phyloP scores from a whole-genome alignment of 1,140 invertebrate genomes.

The Polypedilum pembai region DNA sequence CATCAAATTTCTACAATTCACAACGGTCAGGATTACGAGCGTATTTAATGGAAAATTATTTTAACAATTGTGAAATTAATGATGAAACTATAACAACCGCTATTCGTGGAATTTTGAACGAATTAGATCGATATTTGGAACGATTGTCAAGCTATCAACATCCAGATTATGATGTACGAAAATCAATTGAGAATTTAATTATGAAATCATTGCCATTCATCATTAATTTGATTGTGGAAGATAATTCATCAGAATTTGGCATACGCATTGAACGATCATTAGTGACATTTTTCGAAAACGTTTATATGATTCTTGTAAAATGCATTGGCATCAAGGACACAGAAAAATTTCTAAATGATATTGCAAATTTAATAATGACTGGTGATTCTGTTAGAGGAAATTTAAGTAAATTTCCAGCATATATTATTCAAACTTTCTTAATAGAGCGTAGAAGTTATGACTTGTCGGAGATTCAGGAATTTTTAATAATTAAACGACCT shows the following conservation, averaged over 20 bases:
- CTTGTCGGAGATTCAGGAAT: slow-evolving; percentile 31
- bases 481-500: slow-evolving; percentile 30
- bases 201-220: slow-evolving; percentile 34
- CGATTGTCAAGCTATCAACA: slow-evolving; percentile 36
- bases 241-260: slow-evolving; percentile 42
- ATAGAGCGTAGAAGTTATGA: slow-evolving; percentile 31
- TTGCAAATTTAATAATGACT: slow-evolving; percentile 34
- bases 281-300: slow-evolving; percentile 35
- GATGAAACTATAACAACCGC: slow-evolving; percentile 30
- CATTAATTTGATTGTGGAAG: slow-evolving; percentile 42
- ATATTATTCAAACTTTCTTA: slow-evolving; percentile 13
- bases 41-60: slow-evolving; percentile 33
- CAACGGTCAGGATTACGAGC: slow-evolving; percentile 32
- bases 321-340: slow-evolving; percentile 39
- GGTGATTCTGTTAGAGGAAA: neutral
- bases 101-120: slow-evolving; percentile 33
- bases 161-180: slow-evolving; percentile 39
- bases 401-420: slow-evolving; percentile 2
- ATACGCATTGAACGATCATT: slow-evolving; percentile 42
- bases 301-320: slow-evolving; percentile 38
- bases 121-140: slow-evolving; percentile 37
- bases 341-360: slow-evolving; percentile 38
- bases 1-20: slow-evolving; percentile 25
- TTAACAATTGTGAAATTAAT: slow-evolving; percentile 37
- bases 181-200: slow-evolving; percentile 39